Percentiles rank a stretch among this genome's conserved stretches.
Conservation (phyloP, 2,888 invertebrate species). For the Autographa pulchrina region DNA sequence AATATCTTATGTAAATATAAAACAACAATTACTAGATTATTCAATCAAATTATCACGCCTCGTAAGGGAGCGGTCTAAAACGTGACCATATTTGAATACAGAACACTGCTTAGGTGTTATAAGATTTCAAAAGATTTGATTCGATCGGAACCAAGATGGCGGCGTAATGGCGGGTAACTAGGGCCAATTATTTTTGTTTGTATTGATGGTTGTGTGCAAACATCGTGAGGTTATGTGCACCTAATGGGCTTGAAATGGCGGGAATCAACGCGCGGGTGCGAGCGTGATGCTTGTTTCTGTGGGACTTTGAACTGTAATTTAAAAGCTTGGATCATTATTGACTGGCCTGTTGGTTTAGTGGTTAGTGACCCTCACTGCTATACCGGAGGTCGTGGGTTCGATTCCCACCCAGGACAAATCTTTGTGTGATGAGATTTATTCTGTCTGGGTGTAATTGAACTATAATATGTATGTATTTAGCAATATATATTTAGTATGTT, state of each 20-base stretch:
- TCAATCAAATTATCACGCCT: slow-evolving; percentile 60
- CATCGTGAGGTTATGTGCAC: neutral
- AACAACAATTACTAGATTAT: slow-evolving; percentile 42
- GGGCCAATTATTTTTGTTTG: slow-evolving; percentile 39
- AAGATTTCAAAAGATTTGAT: slow-evolving; percentile 47
- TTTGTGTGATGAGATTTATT: no score
- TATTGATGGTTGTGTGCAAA: slow-evolving; percentile 40
- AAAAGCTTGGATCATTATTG: neutral
- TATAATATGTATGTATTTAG: no score
- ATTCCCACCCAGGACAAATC: no score
- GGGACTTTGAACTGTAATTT: neutral
- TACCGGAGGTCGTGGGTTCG: no score
- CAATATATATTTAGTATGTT: no score
- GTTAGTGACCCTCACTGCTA: no score
- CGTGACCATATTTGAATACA: slow-evolving; percentile 64
- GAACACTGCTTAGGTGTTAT: slow-evolving; percentile 53
- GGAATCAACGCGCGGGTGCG: neutral
- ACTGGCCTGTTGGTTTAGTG: no score
- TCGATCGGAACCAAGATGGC: slow-evolving; percentile 56
- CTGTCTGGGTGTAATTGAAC: no score
- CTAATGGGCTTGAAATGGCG: neutral
- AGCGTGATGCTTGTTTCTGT: neutral
- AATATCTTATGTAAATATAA: slow-evolving; percentile 11
- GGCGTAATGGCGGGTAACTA: slow-evolving; percentile 46
- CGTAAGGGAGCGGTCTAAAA: slow-evolving; percentile 34